Evolutionary conservation across 1,140 invertebrate species (phyloP).

Genomic region (Triops cancriformis): DNA sequence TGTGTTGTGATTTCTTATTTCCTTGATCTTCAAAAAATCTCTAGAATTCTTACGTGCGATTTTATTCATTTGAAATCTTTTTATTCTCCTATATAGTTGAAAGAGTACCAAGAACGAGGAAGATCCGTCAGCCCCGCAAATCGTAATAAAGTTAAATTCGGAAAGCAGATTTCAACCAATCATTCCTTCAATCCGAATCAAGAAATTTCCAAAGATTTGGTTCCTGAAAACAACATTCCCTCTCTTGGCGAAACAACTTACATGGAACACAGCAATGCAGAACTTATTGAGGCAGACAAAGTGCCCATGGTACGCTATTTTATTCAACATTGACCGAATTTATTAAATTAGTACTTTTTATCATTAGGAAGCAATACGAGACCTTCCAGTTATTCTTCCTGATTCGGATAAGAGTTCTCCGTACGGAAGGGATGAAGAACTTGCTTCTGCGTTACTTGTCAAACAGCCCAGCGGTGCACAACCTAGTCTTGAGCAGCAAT

Average conservation of each 20-base stretch:
- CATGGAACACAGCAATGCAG: not conserved
- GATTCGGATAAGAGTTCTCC: not conserved
- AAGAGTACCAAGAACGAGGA: slow-evolving; percentile 25
- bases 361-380: not conserved
- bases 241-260: not conserved
- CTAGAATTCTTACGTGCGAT: not conserved
- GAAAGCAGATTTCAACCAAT: not conserved
- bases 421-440: not conserved
- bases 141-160: not conserved
- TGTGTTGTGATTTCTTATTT: not conserved
- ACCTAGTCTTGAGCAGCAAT: not conserved
- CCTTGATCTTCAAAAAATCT: not conserved
- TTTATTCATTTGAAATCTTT: not conserved
- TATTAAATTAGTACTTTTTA: not conserved
- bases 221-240: not conserved
- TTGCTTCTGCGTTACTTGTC: not conserved
- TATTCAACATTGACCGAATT: too few relatives aligned
- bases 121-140: slow-evolving; percentile 17
- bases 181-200: not conserved
- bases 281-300: not conserved
- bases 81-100: slow-evolving; percentile 8
- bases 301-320: not conserved
- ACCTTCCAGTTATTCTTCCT: not conserved
- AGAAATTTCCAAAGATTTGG: not conserved
- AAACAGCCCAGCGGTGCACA: not conserved